Evolutionary conservation across 2,888 invertebrate species (phyloP), one percentile per base, ranked within the genome.

Genomic region (Megaustenia siamemsis): DNA sequence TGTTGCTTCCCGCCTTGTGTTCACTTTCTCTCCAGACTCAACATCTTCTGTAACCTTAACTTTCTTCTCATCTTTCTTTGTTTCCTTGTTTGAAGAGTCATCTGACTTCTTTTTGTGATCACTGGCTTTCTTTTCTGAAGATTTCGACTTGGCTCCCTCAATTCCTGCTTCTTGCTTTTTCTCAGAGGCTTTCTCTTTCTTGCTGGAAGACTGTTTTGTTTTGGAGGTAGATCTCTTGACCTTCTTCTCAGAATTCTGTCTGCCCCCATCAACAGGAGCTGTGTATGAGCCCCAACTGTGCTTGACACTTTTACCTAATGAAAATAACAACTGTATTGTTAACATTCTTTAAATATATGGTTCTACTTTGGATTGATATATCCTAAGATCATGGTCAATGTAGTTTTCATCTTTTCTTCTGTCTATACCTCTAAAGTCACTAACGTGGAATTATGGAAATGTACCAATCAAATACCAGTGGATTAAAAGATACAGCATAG

Each of bases 11-110:
- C 78, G 49, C 38, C 81, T 87, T 82, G 79, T 82, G 60, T 56
- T 84, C 28, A 80, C 66, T 43, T 81, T 85, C 69, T 85, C 85
- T 2, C 85, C 85, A 66, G 85, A 85, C 69, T 85, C 85, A 2
- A 81, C 85, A 68, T 85, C 85, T 56, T 81, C 77, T 10, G 66
- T 76, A 10, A 80, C 35, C 66, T 76, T 82, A 3, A 40, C 53
- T 28, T 78, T 71, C 32, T 71, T 71, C 38, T 84, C 71, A 45
- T 75, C 75, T 28, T 75, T 71, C 84, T 71, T 73, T 12, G 12
- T 12, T 73, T 82, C 82, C 43, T 73, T 82, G 6, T 28, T 4
- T 6, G 49, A 1, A 38, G 45, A 35, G 4, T 69, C 49, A 24
- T 69, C 53, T 35, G 69, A n/a, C 40, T 76, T 83, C 45, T n/a